Evolutionary conservation across 2,113 vertebrate species (phyloP).

Genomic region (Ageneiosus marmoratus): DNA sequence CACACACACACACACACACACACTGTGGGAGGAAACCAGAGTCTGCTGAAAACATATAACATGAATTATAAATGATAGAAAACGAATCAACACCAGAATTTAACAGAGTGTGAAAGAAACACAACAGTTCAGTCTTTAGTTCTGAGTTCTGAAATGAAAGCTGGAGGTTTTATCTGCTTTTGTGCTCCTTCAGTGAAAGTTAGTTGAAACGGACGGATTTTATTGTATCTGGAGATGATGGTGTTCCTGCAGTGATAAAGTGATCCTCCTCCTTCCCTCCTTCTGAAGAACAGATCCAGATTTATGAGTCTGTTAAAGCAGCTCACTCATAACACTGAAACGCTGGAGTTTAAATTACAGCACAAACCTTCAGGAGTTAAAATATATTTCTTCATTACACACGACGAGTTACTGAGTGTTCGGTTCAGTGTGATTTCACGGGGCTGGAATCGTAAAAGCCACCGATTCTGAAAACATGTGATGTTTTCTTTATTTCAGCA

Average conservation of each 20-base stretch:
- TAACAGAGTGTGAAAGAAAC: no score
- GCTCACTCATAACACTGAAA: background rate
- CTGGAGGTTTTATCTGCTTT: background rate
- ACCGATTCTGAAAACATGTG: no score
- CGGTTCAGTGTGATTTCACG: background rate
- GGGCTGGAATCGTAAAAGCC: background rate
- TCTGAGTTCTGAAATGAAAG: background rate
- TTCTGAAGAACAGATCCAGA: constrained; percentile 12
- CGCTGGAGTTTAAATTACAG: background rate
- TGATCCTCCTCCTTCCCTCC: background rate
- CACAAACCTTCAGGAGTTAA: background rate
- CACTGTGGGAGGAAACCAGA: no score
- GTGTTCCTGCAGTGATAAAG: constrained; percentile 48
- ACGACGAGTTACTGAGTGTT: no score
- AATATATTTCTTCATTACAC: background rate
- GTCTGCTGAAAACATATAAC: no score
- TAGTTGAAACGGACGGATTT: constrained; percentile 13
- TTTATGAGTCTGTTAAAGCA: constrained; percentile 37
- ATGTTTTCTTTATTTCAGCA: background rate
- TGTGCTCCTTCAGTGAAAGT: no score
- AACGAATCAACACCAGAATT: no score
- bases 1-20: no score
- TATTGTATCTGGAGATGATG: background rate
- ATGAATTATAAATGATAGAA: no score
- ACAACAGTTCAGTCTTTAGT: no score